Conservation (phyloP, 2,113 vertebrate species). For the Calypte anna region DNA sequence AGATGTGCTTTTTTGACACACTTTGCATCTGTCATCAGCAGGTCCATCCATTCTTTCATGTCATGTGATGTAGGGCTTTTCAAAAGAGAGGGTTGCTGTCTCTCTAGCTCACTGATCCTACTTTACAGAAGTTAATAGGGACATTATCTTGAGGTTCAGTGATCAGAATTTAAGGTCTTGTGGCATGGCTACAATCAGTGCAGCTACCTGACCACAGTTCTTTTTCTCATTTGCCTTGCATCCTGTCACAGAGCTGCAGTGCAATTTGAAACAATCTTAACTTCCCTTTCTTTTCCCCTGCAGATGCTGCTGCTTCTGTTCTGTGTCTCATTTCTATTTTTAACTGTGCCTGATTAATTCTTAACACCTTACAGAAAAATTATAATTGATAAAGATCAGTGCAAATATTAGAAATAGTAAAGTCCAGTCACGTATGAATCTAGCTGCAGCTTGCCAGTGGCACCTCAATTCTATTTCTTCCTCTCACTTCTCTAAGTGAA, state of each 20-base stretch:
- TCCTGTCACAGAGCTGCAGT: background rate
- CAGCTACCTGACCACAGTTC: background rate
- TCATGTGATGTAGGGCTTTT: background rate
- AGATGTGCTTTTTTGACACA: rapidly evolving
- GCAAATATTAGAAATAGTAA: background rate
- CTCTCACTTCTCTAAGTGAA: constrained; percentile 43
- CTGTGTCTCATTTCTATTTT: background rate
- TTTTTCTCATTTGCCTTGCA: background rate
- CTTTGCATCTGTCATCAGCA: background rate
- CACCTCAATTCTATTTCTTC: constrained; percentile 29
- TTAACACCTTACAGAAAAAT: background rate
- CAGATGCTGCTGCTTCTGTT: background rate
- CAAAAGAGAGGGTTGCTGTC: background rate
- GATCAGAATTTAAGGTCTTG: background rate
- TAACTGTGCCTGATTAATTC: constrained; percentile 12
- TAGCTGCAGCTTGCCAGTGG: constrained; percentile 34
- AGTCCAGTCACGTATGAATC: constrained; percentile 42
- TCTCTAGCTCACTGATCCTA: background rate
- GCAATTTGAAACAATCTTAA: background rate
- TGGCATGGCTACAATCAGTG: background rate
- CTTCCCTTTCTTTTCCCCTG: background rate
- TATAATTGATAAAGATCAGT: constrained; percentile 24
- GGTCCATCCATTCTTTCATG: background rate
- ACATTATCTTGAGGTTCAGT: background rate
- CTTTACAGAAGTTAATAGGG: background rate